Percentiles rank a stretch among this genome's conserved stretches.
These are phyloP conservation scores for Andrena chrysosceles DNA, from an alignment of 2,888 invertebrate genomes.

Conservation along the genomic window DNA sequence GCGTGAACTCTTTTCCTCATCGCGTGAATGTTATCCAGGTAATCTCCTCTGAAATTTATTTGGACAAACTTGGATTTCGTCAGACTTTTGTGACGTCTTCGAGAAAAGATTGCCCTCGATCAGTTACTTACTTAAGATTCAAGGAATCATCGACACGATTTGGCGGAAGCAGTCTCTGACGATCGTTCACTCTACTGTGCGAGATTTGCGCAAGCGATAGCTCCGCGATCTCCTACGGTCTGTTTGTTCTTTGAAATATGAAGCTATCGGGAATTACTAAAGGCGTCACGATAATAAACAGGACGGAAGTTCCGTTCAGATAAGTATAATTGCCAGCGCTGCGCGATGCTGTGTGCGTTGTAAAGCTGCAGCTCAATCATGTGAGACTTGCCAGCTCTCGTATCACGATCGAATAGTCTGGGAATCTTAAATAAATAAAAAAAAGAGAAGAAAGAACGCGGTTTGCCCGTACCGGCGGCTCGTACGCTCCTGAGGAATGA, in stretches of 20 bases:
- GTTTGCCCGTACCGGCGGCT: neutral
- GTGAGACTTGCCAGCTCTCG: neutral
- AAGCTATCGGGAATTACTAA: conserved; percentile 39
- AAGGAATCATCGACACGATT: too few species aligned
- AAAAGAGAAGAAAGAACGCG: neutral
- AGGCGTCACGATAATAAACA: conserved; percentile 50
- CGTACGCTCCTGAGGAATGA: conserved; percentile 62
- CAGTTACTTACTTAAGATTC: too few species aligned
- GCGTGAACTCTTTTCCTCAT: neutral
- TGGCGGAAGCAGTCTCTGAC: too few species aligned
- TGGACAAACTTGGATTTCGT: too few species aligned
- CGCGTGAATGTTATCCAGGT: neutral
- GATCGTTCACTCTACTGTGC: neutral
- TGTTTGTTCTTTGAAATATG: conserved; percentile 6
- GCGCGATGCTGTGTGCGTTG: conserved; percentile 20
- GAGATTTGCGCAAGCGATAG: conserved; percentile 11
- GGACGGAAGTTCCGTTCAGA: conserved; percentile 56
- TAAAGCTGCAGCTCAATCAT: conserved; percentile 21
- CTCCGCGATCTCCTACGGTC: neutral
- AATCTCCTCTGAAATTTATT: neutral
- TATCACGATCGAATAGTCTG: too few species aligned
- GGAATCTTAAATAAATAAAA: neutral
- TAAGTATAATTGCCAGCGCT: conserved; percentile 46
- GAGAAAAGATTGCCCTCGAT: too few species aligned
- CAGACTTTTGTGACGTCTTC: neutral